Conservation (phyloP, 2,888 invertebrate genomes). For the Hydrotaea cyrtoneurina region DNA sequence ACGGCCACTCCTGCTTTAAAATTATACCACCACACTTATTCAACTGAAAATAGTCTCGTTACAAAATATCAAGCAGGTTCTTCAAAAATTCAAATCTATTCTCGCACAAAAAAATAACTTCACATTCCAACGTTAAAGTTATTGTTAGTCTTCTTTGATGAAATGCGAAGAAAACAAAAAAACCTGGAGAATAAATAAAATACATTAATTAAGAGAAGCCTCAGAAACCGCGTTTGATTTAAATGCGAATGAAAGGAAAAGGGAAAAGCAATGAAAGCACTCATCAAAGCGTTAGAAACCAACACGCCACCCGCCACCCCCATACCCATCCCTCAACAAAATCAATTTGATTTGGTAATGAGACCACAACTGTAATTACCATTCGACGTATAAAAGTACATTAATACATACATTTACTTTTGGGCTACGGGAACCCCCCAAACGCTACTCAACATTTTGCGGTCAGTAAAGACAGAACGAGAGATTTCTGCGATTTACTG, state of each 20-base stretch:
- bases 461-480: neutral
- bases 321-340: neutral
- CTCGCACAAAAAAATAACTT: no score
- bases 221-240: slow-evolving; percentile 34
- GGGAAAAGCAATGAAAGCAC: neutral
- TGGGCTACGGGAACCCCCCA: neutral
- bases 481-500: neutral
- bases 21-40: no score
- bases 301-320: neutral
- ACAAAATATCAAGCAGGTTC: no score
- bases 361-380: slow-evolving; percentile 48
- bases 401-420: neutral
- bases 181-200: slow-evolving; percentile 26
- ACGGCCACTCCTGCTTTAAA: no score
- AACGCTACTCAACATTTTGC: neutral
- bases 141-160: no score
- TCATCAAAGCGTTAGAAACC: neutral
- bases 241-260: slow-evolving; percentile 7
- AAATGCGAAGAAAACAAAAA: neutral
- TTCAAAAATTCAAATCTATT: no score
- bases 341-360: slow-evolving; percentile 44
- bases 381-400: neutral
- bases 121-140: no score
- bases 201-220: slow-evolving; percentile 45
- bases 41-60: no score